Evolutionary conservation across 2,113 vertebrate species (phyloP), one percentile per base, ranked within the genome.

Genomic region (Lampris incognitus): DNA sequence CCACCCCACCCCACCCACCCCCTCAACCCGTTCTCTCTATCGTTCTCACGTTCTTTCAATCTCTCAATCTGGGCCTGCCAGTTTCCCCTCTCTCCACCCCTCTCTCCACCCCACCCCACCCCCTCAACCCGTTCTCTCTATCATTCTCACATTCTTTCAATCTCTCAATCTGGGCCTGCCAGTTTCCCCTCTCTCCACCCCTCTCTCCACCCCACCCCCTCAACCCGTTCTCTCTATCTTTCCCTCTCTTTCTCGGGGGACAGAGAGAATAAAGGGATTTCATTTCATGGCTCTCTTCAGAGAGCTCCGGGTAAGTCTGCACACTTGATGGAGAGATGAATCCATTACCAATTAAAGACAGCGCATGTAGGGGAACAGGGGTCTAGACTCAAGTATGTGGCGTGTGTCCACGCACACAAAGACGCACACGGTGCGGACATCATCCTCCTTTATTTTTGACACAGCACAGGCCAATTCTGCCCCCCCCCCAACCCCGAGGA

Each of bases 221-320:
- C 38, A 51, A 61, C 41, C 13, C 44, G 46, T 61, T 72, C 55
- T 38, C 76, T 83, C 60, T 67, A 71, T 86, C 61, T 70, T 37
- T 59, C 57, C 39, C 24, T 7, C n/a, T 61, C 39, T 9, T 48
- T 64, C 42, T 64, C 13, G 40, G 10, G 24, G 66, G 78, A 84
- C 76, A 59, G 69, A 81, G 59, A 55, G 51, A 77, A 85, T 78
- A 81, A 84, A 83, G 69, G 77, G 66, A 84, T 86, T 85, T 82
- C 1, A 84, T 80, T 79, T 68, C 72, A 85, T 74, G 70, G 54
- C 69, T 91, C 42, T 66, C 76, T 78, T 88, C 69, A 87, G 72
- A 85, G 38, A 76, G 51, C 77, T 79, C 81, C 9, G 69, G 72
- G 68, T 82, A 79, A 75, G 61, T 69, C 52, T 73, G 77, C 62